phyloP scores from a whole-genome alignment of 1,140 invertebrate genomes.

The Chrysoperla carnea region DNA sequence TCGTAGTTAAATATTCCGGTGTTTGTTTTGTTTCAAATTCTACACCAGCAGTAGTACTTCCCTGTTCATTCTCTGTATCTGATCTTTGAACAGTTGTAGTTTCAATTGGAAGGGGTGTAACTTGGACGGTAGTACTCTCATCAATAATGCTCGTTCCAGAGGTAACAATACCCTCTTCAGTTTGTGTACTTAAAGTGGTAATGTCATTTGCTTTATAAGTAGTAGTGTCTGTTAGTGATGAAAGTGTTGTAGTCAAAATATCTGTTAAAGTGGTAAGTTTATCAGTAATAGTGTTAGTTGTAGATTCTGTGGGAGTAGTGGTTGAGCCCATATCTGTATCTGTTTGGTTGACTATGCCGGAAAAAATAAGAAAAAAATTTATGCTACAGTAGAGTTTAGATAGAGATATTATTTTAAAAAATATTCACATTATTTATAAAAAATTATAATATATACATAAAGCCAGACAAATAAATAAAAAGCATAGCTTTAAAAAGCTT shows the following conservation, averaged over 20 bases:
- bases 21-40: neutral
- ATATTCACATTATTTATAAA: conserved; percentile 1
- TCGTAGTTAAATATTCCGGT: conserved; percentile 1
- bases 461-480: neutral
- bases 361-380: conserved; percentile 8
- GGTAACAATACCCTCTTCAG: neutral
- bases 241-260: neutral
- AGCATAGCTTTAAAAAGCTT: no score
- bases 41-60: neutral
- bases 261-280: neutral
- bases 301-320: conserved; percentile 7
- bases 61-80: neutral
- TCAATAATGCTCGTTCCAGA: conserved; percentile 1
- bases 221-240: conserved; percentile 4
- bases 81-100: neutral
- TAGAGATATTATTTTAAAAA: neutral
- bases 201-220: neutral
- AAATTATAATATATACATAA: conserved; percentile 1
- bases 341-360: conserved; percentile 11
- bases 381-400: conserved; percentile 7
- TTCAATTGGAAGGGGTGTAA: neutral
- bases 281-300: conserved; percentile 8
- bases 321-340: conserved; percentile 6
- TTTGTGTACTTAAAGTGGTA: neutral
- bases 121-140: neutral